Percentiles rank a stretch among this genome's conserved stretches.
Conservation (phyloP, 2,113 vertebrate species). For the Brachyistius frenatus region DNA sequence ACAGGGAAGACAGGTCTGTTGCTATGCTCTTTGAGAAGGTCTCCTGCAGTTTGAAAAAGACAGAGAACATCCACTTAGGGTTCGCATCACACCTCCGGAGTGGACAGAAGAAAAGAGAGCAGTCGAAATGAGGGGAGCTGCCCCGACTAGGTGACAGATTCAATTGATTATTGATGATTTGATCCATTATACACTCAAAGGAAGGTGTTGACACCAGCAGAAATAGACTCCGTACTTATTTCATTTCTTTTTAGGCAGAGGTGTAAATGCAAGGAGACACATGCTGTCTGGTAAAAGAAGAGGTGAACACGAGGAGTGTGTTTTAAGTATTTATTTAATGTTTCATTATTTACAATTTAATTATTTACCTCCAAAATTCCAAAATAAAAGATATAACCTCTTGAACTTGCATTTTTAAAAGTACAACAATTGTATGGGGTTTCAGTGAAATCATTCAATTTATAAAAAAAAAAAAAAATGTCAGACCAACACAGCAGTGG, state of each 20-base stretch:
- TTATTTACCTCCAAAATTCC: conserved; percentile 22
- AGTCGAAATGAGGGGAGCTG: conserved; percentile 33
- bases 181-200: conserved; percentile 76
- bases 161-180: conserved; percentile 83
- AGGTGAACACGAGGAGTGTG: conserved; percentile 18
- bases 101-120: conserved; percentile 55
- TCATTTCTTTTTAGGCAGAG: conserved; percentile 61
- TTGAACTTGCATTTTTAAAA: neutral
- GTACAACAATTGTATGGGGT: neutral
- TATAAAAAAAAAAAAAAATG: conserved; percentile 3
- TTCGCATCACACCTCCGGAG: conserved; percentile 72
- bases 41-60: conserved; percentile 65
- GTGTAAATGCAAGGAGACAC: conserved; percentile 73
- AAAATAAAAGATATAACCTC: neutral
- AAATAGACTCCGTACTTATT: conserved; percentile 65
- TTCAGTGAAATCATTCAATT: conserved; percentile 21
- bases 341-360: conserved; percentile 43
- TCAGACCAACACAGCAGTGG: neutral
- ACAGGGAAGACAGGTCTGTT: conserved; percentile 84
- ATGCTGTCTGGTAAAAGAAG: conserved; percentile 37
- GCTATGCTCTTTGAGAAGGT: conserved; percentile 84
- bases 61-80: conserved; percentile 47
- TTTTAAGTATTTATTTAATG: conserved; percentile 56
- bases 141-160: conserved; percentile 63
- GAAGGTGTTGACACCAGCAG: conserved; percentile 74